Percentiles rank a stretch among this genome's conserved stretches.
phyloP scores from a whole-genome alignment of 2,113 vertebrate species.

The Casuarius casuarius region DNA sequence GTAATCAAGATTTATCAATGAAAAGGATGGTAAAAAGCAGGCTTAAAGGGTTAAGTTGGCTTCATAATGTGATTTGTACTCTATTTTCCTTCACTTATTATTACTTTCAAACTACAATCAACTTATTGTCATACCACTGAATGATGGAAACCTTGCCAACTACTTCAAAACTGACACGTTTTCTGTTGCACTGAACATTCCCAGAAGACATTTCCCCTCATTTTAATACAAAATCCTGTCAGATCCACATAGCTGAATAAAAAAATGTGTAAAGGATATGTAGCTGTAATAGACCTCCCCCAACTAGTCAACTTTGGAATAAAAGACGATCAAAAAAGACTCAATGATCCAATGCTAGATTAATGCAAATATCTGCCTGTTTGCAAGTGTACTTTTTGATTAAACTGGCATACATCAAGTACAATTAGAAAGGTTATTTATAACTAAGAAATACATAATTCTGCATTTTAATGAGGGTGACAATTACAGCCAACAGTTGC shows the following conservation, averaged over 20 bases:
- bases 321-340: slow-evolving; percentile 72
- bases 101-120: slow-evolving; percentile 64
- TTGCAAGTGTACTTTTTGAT: slow-evolving; percentile 81
- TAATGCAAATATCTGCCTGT: slow-evolving; percentile 80
- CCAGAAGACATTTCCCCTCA: slow-evolving; percentile 63
- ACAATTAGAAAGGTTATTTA: slow-evolving; percentile 85
- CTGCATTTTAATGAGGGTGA: slow-evolving; percentile 79
- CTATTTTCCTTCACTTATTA: slow-evolving; percentile 63
- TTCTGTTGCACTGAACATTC: slow-evolving; percentile 63
- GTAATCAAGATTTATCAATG: not conserved
- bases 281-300: slow-evolving; percentile 37
- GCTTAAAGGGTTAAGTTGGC: slow-evolving; percentile 28
- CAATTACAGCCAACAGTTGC: slow-evolving; percentile 77
- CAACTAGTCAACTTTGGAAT: slow-evolving; percentile 58
- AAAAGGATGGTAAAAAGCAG: not conserved
- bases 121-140: slow-evolving; percentile 53
- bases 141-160: slow-evolving; percentile 65
- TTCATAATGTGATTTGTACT: slow-evolving; percentile 33
- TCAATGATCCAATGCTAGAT: slow-evolving; percentile 72
- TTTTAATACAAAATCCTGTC: slow-evolving; percentile 74
- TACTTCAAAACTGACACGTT: slow-evolving; percentile 69
- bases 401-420: slow-evolving; percentile 84
- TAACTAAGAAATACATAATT: slow-evolving; percentile 83
- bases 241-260: slow-evolving; percentile 30
- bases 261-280: slow-evolving; percentile 38